Base-by-base conservation (phyloP, 2,888 invertebrate genomes). In the Hypomecis atomaria region DNA sequence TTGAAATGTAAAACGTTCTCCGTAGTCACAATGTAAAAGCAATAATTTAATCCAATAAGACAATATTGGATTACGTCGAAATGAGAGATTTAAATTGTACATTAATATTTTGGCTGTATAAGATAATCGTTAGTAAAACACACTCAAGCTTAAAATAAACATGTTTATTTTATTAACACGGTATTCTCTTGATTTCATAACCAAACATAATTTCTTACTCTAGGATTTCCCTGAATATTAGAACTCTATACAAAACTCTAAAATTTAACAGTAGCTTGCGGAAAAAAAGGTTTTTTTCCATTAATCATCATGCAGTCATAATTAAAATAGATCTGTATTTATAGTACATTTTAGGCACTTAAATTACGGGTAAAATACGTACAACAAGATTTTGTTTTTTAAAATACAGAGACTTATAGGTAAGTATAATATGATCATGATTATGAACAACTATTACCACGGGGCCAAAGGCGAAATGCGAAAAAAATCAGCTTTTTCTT, bases 121-220 rank as follows among this genome's bases (percentile, higher is more conserved):
- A 40, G 56, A 50, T 61, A 50, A 59, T 78, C 78, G 75, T 76
- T 68, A 75, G 76, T 79, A 82, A 78, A 82, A 79, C 80, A 81
- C 85, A 83, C 81, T 83, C 84, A 83, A 79, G 75, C 85, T 82
- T 76, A 83, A 89, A 89, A 85, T 88, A 88, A 89, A 64, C 59
- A 66, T 66, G 62, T 69, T 67, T 62, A 71, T 70, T 71, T 71
- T 72, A 70, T 64, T 67, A 71, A 62, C 65, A 66, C 59, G 58
- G 57, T 65, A 66, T 62, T 67, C 67, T 65, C 43, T 70, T 71
- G 53, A 68, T 65, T 66, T 70, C 49, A 70, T 58, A 65, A 50
- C 63, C 59, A 54, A 60, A 47, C 56, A 45, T 47, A n/a, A 56
- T 47, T 56, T 52, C 42, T 40, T 40, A 8, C 40, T 52, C 23